These are phyloP conservation scores for Oreortyx pictus DNA, from an alignment of 2,797 vertebrate genomes.

Conservation along the genomic window DNA sequence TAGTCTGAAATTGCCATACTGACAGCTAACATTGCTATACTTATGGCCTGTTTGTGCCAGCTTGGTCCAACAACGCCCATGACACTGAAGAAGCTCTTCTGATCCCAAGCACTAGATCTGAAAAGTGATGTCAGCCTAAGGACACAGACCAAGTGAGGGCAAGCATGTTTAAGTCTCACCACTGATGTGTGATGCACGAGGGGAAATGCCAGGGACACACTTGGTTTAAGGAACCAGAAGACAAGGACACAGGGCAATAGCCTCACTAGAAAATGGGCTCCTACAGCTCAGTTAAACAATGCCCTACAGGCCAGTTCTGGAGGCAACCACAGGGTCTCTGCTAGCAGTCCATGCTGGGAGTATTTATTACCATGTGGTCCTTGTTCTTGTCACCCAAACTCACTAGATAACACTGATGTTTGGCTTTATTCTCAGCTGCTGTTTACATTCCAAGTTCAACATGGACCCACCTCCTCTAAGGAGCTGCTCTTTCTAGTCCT, in stretches of 20 bases:
- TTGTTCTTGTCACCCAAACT: not conserved
- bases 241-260: not conserved
- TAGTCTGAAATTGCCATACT: not conserved
- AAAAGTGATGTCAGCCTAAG: not conserved
- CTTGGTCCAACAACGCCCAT: not conserved
- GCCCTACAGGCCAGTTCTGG: not conserved
- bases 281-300: not conserved
- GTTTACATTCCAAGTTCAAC: fast-evolving
- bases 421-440: not conserved
- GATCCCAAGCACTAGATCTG: not conserved
- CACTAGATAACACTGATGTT: not conserved
- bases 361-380: not conserved
- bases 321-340: not conserved
- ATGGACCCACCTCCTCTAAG: not conserved
- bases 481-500: not conserved
- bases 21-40: not conserved
- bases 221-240: not conserved
- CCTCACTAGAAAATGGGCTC: not conserved
- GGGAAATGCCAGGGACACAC: not conserved
- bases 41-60: not conserved
- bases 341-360: not conserved
- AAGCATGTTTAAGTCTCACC: not conserved
- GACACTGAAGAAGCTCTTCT: not conserved
- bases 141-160: fast-evolving
- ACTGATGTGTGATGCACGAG: not conserved